Base-by-base conservation (phyloP, 1,140 invertebrate species). In the Hyles euphorbiae region DNA sequence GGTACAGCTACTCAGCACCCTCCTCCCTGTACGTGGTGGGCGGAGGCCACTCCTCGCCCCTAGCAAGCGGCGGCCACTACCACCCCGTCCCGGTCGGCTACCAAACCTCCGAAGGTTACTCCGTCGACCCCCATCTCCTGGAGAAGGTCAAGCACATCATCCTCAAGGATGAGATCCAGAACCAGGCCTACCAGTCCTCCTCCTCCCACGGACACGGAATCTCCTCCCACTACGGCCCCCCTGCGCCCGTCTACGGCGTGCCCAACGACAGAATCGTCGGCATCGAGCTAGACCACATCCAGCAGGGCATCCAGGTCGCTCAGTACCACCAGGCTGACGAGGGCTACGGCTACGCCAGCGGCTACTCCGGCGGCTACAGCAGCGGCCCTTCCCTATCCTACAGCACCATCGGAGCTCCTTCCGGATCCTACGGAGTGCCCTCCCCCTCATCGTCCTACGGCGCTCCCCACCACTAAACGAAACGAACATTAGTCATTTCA, bases 131-230 rank as follows among this genome's bases (percentile, higher is more conserved):
- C 46, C 91, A 93, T 61, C 91, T 96, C 56, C 89, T 96, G 54
- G 94, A 95, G 76, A 94, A 96, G 81, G 93, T 96, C 70, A 93
- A 94, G 68, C 92, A 95, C 83, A 95, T 96, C 76, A 90, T 96
- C 52, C 89, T 96, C 61, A 94, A 94, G 75, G 94, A 96, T 80
- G 95, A 96, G 85, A 91, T 92, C 77, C 92, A 92, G 66, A 83
- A 90, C 87, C 69, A 90, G 68, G 73, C 87, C 50, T 81, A 83
- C 84, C 74, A 87, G 68, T 81, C 86, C 60, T 69, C 78, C 56
- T 62, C 80, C 70, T 65, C 74, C n/a, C 87, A 84, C 48, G 85
- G 76, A 6, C 88, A 88, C 45, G 88, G 87, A 0, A 74, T 89
- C 54, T 91, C 91, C 3, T 91, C 90, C 10, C 84, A 88, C 62